Evolutionary conservation across 1,140 invertebrate genomes (phyloP).

Genomic region (Zophobas morio): DNA sequence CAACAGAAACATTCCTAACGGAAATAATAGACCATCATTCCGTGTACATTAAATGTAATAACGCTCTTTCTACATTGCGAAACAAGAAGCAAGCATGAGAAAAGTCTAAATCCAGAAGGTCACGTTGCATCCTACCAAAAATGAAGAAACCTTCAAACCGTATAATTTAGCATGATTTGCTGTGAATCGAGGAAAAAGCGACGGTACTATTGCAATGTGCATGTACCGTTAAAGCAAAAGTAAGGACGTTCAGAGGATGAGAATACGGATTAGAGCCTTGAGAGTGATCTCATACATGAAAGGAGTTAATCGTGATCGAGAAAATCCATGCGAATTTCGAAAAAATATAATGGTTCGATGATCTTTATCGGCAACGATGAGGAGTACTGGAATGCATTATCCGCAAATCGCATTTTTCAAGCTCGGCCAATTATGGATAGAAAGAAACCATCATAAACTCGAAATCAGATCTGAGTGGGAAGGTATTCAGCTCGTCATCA

Average conservation of each 20-base stretch:
- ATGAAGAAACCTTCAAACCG: constrained; percentile 38
- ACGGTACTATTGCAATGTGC: constrained; percentile 32
- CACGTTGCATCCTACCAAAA: constrained; percentile 31
- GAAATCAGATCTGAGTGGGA: constrained; percentile 20
- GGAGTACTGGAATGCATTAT: not conserved
- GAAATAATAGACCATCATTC: constrained; percentile 23
- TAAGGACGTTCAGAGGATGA: constrained; percentile 39
- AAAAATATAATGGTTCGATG: constrained; percentile 19
- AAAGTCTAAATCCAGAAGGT: constrained; percentile 23
- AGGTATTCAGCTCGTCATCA: constrained; percentile 10
- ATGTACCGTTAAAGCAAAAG: constrained; percentile 34
- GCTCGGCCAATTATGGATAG: constrained; percentile 25
- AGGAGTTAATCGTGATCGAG: constrained; percentile 27
- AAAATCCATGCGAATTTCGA: constrained; percentile 16
- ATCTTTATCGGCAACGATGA: constrained; percentile 12
- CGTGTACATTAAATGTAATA: constrained; percentile 16
- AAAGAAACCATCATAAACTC: constrained; percentile 26
- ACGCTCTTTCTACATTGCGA: constrained; percentile 7
- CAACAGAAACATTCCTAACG: constrained; percentile 26
- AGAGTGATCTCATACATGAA: constrained; percentile 33
- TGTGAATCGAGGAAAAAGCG: constrained; percentile 27
- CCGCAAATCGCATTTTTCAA: constrained; percentile 32
- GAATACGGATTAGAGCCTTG: constrained; percentile 26
- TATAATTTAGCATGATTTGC: constrained; percentile 28
- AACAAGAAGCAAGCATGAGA: constrained; percentile 11